phyloP scores from a whole-genome alignment of 2,113 vertebrate species.

The Vulpes ferrilata region DNA sequence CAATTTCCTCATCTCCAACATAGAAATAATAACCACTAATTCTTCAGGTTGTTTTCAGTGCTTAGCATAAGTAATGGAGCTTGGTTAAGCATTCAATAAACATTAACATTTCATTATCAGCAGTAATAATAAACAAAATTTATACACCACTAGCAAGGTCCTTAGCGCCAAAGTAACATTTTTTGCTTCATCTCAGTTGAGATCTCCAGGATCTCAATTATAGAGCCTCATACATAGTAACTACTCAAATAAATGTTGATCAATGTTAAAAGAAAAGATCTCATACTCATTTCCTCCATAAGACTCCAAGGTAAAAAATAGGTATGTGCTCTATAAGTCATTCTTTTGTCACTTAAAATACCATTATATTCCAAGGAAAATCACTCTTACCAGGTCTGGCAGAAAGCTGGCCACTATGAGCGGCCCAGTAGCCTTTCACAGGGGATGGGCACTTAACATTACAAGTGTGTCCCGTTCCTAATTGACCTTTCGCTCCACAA shows the following conservation, averaged over 20 bases:
- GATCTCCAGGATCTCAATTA: background rate
- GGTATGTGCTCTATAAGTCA: background rate
- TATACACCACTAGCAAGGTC: background rate
- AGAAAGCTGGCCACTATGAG: slow-evolving; percentile 88
- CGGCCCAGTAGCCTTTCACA: slow-evolving; percentile 90
- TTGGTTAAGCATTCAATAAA: slow-evolving; percentile 8
- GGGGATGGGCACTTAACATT: slow-evolving; percentile 93
- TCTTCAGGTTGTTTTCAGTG: background rate
- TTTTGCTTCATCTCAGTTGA: background rate
- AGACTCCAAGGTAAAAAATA: background rate
- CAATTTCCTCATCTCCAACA: background rate
- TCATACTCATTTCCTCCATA: slow-evolving; percentile 29
- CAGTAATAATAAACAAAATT: slow-evolving; percentile 7
- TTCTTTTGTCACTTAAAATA: slow-evolving; percentile 14
- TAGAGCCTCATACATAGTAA: background rate
- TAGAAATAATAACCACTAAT: background rate
- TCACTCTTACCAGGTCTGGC: slow-evolving; percentile 89
- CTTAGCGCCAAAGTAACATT: background rate
- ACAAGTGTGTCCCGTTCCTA: slow-evolving; percentile 92
- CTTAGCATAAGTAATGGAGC: background rate
- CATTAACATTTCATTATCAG: background rate
- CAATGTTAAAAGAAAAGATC: background rate
- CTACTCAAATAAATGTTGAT: background rate
- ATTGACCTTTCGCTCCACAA: slow-evolving; percentile 95
- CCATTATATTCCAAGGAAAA: background rate